These are phyloP conservation scores for Neoniphon sammara DNA, from an alignment of 2,797 vertebrate species.

Conservation along the genomic window DNA sequence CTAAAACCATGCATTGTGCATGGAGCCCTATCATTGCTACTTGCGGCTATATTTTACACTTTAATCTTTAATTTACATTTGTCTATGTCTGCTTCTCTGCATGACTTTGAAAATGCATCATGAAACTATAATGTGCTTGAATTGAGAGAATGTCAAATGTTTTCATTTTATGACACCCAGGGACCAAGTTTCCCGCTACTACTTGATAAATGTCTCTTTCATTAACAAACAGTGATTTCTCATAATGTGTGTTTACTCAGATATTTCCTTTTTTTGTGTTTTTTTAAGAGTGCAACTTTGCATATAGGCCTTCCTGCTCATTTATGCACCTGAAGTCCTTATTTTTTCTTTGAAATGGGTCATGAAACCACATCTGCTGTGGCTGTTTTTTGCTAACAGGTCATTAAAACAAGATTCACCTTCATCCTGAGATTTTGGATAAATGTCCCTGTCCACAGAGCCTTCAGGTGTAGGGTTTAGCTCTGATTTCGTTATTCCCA, in stretches of 20 bases:
- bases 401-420: conserved; percentile 13
- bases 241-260: neutral
- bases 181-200: neutral
- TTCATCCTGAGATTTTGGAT: conserved; percentile 14
- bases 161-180: neutral
- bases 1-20: too few relatives aligned
- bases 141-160: neutral
- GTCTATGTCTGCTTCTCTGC: neutral
- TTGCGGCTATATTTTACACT: too few relatives aligned
- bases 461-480: conserved; percentile 1
- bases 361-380: neutral
- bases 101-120: conserved; percentile 9
- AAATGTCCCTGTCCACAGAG: conserved; percentile 11
- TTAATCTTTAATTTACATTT: neutral
- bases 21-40: too few relatives aligned
- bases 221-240: neutral
- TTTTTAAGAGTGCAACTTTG: neutral
- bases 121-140: neutral
- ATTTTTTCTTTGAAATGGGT: neutral
- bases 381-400: conserved; percentile 2
- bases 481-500: conserved; percentile 38
- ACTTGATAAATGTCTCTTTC: neutral
- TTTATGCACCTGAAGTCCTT: neutral
- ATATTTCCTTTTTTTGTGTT: neutral
- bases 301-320: neutral